Conservation (phyloP, 2,113 vertebrate genomes). For the Halcyon senegalensis region DNA sequence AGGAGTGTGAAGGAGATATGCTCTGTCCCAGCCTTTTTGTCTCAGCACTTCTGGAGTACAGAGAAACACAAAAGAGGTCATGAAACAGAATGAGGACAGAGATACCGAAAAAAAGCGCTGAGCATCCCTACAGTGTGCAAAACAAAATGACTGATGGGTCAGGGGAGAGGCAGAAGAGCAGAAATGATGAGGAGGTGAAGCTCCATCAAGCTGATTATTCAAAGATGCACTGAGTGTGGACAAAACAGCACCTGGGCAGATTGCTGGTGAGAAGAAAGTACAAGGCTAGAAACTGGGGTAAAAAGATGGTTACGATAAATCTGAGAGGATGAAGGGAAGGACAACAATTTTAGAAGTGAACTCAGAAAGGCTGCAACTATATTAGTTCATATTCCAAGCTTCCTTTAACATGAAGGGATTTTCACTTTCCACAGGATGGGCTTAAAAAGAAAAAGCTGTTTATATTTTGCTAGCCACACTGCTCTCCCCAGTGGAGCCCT, state of each 20-base stretch:
- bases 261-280: background rate
- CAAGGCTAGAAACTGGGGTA: background rate
- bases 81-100: background rate
- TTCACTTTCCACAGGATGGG: background rate
- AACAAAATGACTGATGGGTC: background rate
- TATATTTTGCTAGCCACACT: background rate
- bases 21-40: background rate
- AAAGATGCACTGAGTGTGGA: background rate
- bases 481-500: background rate
- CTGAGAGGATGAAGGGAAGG: background rate
- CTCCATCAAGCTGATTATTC: background rate
- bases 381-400: background rate
- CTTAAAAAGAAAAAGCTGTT: background rate
- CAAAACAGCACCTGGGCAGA: background rate
- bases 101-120: background rate
- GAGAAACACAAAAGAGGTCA: background rate
- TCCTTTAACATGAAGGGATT: background rate
- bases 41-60: background rate
- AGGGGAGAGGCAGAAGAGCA: background rate
- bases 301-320: background rate
- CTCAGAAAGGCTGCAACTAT: background rate
- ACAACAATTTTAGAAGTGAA: background rate
- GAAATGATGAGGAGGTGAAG: constrained; percentile 1
- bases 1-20: background rate
- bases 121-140: background rate